These are phyloP conservation scores for Phycodurus eques DNA, from an alignment of 2,113 vertebrate genomes.

Conservation along the genomic window DNA sequence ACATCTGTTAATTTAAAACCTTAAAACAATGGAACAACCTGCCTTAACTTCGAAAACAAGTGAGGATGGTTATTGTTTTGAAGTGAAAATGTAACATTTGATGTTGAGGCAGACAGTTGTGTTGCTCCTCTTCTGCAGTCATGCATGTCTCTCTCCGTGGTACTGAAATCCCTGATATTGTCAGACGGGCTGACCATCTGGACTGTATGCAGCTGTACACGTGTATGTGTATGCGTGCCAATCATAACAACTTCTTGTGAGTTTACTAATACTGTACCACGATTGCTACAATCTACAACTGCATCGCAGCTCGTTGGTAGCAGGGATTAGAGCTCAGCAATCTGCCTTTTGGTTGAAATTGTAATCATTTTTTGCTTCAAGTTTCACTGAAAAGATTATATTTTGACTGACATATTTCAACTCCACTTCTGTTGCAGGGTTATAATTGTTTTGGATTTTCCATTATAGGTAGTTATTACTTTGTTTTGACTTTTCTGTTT, in stretches of 20 bases:
- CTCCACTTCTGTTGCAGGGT: neutral
- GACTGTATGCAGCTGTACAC: neutral
- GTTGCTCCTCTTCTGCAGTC: constrained; percentile 14
- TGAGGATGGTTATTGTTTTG: neutral
- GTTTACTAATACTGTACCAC: constrained; percentile 7
- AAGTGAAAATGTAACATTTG: neutral
- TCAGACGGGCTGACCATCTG: constrained; percentile 37
- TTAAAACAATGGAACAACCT: too few relatives aligned
- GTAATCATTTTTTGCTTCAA: neutral
- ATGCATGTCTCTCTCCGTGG: constrained; percentile 61
- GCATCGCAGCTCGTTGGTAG: neutral
- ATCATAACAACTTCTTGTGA: constrained; percentile 10
- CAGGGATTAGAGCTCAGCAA: constrained; percentile 23
- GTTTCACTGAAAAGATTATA: neutral
- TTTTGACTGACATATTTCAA: constrained; percentile 1
- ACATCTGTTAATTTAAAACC: too few relatives aligned
- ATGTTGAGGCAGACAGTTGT: constrained; percentile 21
- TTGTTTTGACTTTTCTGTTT: too few relatives aligned
- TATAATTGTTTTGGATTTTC: too few relatives aligned
- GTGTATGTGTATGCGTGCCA: neutral
- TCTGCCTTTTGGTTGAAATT: constrained; percentile 16
- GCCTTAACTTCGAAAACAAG: neutral
- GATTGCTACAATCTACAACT: constrained; percentile 17
- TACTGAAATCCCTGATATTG: constrained; percentile 57
- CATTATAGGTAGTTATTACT: too few relatives aligned